Conservation (phyloP, 2,797 vertebrate species). For the Gallinago stenura region DNA sequence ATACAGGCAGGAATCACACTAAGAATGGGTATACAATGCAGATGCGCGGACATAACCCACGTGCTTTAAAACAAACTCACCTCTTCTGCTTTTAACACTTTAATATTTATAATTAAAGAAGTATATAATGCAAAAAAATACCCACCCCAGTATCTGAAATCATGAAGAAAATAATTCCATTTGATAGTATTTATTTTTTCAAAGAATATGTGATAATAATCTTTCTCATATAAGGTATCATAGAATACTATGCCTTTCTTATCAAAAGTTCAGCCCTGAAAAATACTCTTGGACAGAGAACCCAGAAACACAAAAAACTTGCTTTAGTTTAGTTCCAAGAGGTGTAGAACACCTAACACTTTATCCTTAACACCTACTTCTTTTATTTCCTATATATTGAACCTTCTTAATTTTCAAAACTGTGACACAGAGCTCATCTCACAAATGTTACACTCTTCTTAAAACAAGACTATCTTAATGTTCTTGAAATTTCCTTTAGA, state of each 20-base stretch:
- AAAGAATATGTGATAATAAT: not conserved
- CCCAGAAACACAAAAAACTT: not conserved
- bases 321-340: not conserved
- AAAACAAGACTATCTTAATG: not conserved
- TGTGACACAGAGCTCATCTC: not conserved
- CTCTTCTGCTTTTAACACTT: not conserved
- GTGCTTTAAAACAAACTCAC: not conserved
- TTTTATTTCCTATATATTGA: not conserved
- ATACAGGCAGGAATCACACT: not conserved
- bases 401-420: not conserved
- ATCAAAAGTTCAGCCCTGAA: not conserved
- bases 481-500: not conserved
- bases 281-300: not conserved
- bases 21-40: not conserved
- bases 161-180: not conserved
- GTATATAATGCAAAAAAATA: not conserved
- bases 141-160: not conserved
- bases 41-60: accelerated
- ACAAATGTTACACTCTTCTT: accelerated
- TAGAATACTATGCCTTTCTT: not conserved
- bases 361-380: not conserved
- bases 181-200: not conserved
- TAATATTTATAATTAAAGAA: not conserved
- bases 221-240: not conserved
- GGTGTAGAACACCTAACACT: not conserved